Conservation (phyloP, 64 coral and sea anemone genomes). For the Actinia tenebrosa region DNA sequence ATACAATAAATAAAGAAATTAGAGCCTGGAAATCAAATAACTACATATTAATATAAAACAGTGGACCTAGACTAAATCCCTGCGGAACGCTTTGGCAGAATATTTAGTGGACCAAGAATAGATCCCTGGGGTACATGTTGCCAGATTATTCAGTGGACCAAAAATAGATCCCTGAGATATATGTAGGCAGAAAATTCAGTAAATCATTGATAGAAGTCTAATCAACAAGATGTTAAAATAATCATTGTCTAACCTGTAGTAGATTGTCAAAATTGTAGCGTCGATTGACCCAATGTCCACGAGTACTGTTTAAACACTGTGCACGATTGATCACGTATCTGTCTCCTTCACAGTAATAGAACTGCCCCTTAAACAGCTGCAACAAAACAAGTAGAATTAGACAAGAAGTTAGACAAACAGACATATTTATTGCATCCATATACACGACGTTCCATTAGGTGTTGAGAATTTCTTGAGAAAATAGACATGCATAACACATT, state of each 20-base stretch:
- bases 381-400: not conserved
- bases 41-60: not conserved
- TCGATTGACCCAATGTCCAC: constrained; percentile 68
- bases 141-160: too few species aligned
- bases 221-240: not conserved
- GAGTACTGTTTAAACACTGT: constrained; percentile 43
- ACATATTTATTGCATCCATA: too few species aligned
- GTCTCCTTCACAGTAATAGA: constrained; percentile 76
- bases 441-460: too few species aligned
- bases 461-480: too few species aligned
- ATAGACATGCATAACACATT: too few species aligned
- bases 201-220: not conserved
- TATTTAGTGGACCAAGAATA: too few species aligned
- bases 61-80: too few species aligned
- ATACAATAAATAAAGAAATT: constrained; percentile 83
- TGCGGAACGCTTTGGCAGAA: too few species aligned
- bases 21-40: constrained; percentile 54
- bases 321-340: constrained; percentile 35
- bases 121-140: too few species aligned
- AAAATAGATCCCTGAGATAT: too few species aligned
- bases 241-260: constrained; percentile 24
- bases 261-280: constrained; percentile 96
- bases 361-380: constrained; percentile 88
- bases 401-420: not conserved
- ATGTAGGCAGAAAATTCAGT: not conserved